A percentile compares a stretch with the other conserved stretches of the same genome.
Conservation (phyloP, 2,113 vertebrate species). For the Alces alces region DNA sequence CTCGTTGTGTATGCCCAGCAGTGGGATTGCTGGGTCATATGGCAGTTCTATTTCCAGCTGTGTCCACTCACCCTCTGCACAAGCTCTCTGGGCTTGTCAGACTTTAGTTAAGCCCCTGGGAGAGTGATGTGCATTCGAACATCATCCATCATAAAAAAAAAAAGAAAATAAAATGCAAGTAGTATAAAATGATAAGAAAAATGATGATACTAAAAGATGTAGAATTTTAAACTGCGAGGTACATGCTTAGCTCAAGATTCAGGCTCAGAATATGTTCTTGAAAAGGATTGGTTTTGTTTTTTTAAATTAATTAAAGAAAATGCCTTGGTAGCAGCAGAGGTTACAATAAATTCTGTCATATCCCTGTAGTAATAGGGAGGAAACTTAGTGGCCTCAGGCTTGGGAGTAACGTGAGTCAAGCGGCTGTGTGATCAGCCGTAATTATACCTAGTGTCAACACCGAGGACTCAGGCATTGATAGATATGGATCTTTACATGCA, state of each 20-base stretch:
- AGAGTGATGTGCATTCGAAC: rapidly evolving
- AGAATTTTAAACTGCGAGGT: background rate
- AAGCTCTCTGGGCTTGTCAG: background rate
- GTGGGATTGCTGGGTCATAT: background rate
- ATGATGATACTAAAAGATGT: background rate
- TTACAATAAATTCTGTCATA: background rate
- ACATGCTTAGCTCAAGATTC: background rate
- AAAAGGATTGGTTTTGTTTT: background rate
- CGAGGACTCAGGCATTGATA: slow-evolving; percentile 27
- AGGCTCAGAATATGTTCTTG: background rate
- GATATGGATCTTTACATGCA: slow-evolving; percentile 33
- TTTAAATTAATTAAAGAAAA: slow-evolving; percentile 8
- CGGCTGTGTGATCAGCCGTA: slow-evolving; percentile 4
- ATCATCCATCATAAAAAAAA: background rate
- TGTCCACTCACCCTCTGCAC: rapidly evolving
- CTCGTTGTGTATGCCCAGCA: background rate
- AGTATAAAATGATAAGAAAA: background rate
- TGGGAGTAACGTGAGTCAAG: background rate
- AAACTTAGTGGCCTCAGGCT: slow-evolving; percentile 50
- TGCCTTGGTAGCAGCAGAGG: background rate
- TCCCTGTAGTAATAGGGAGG: background rate
- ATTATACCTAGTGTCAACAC: slow-evolving; percentile 69
- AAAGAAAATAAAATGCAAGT: background rate
- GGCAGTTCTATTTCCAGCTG: background rate
- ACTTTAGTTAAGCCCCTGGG: too few species aligned